phyloP scores from a whole-genome alignment of 92 coral and sea anemone species.

The Montipora capitata region DNA sequence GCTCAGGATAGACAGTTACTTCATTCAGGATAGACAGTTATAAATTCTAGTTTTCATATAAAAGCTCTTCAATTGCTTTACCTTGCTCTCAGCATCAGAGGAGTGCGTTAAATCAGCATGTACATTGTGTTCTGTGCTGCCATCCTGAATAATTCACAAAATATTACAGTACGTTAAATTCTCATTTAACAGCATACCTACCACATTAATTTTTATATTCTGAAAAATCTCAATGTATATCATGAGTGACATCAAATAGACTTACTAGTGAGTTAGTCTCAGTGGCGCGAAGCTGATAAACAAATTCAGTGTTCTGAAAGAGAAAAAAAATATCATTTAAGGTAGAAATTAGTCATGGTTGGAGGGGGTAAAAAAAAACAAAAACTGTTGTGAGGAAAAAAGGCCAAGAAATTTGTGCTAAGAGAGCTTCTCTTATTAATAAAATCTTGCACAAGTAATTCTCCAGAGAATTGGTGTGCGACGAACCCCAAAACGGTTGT shows the following conservation, averaged over 20 bases:
- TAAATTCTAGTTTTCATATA: too few species aligned
- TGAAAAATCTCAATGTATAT: slow-evolving; percentile 19
- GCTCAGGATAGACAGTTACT: too few species aligned
- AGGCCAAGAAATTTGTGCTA: slow-evolving; percentile 6
- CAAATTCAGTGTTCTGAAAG: slow-evolving; percentile 26
- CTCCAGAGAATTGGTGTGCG: slow-evolving; percentile 1
- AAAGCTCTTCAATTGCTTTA: slow-evolving; percentile 5
- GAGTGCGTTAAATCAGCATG: neutral
- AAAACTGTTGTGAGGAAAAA: slow-evolving; percentile 1
- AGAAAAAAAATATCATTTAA: slow-evolving; percentile 1
- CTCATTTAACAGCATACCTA: neutral
- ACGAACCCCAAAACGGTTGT: neutral
- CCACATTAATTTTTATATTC: neutral
- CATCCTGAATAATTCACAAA: slow-evolving; percentile 7
- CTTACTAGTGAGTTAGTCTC: slow-evolving; percentile 11
- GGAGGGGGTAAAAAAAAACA: slow-evolving; percentile 10
- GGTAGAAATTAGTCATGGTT: slow-evolving; percentile 27
- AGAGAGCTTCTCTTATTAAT: neutral
- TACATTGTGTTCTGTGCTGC: slow-evolving; percentile 5
- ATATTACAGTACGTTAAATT: slow-evolving; percentile 8
- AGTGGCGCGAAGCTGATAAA: slow-evolving; percentile 5
- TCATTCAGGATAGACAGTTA: too few species aligned
- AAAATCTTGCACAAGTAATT: slow-evolving; percentile 10
- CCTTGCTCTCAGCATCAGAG: neutral
- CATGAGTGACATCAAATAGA: slow-evolving; percentile 5